Evolutionary conservation across 1,140 invertebrate species (phyloP), one percentile per base, ranked within the genome.

Genomic region (Atta colombica): DNA sequence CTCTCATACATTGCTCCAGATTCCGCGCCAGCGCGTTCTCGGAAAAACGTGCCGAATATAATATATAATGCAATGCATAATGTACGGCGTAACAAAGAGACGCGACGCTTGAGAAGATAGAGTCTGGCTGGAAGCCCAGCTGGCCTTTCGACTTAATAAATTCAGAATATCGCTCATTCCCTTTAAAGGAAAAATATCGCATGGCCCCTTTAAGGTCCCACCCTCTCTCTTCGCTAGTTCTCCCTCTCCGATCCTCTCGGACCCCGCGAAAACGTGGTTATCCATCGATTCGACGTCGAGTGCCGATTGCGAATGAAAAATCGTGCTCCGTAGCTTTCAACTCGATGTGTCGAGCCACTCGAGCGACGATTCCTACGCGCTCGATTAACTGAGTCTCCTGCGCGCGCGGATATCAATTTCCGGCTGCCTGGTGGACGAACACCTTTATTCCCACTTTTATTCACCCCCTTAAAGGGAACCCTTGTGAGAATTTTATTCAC

Each of bases 31-130:
- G 77, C 87, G 77, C 72, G 82, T 87, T 55, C 84, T 86, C 28
- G 45, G 31, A 66, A 63, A 78, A 91, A 88, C 86, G 69, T 78
- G 86, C 74, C 86, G 71, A 86, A 89, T 87, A 91, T 87, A 91
- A 92, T 92, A 89, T 87, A 91, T 87, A 91, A 92, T 92, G 91
- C 86, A 86, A 88, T 87, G 91, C 91, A 86, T 92, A 92, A 91
- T 91, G 86, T 88, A 92, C 72, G 75, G 63, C 78, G 84, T 92
- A 90, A 92, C 81, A 88, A 68, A 81, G 74, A 84, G 60, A 61
- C 71, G 35, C 58, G 55, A 69, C 78, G 85, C 81, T 35, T 31
- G 63, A 77, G 5, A 21, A 75, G 18, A 61, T 39, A 16, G 35
- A 10, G 49, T 88, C 89, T 91, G 91, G 91, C 86, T 35, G 60